Base-by-base conservation (phyloP, 2,888 invertebrate genomes). In the Cerastoderma edule region DNA sequence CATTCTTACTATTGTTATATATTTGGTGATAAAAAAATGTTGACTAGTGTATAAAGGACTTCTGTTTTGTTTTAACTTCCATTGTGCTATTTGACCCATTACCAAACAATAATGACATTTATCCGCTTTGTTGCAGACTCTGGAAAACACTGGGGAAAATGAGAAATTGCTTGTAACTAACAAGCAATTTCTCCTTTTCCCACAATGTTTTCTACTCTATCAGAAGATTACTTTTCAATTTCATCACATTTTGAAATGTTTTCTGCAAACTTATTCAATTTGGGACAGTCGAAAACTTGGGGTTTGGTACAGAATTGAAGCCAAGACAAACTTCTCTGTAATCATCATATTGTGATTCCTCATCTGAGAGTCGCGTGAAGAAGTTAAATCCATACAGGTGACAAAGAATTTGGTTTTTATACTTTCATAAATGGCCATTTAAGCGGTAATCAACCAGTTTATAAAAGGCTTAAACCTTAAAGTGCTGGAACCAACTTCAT, bases 1-100 rank as follows among this genome's bases (percentile, higher is more conserved):
- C 57, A 57, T 57, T 57, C 32, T 57, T n/a, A 33, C 32, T 57
- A 57, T 57, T 57, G 57, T 57, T 57, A 57, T 57, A 57, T 57
- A 32, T 32, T 57, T 57, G 33, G 33, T 57, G 33, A 57, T 32
- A 57, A 57, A 32, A 56, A 57, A 57, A 32, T 57, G 57, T 57
- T 57, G 57, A 57, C 32, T 57, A 57, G 57, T 57, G 57, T 57
- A 57, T 28, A 53, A 2, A 32, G 1, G 24, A 54, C 28, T 54
- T 54, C 16, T 1, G 54, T 54, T 54, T 24, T 54, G 3, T 54
- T 54, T 54, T 27, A 10, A 1, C 13, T 27, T 54, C 54, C 54
- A 16, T n/a, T 16, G 13, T 22, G 22, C 22, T n/a, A 50, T 16
- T 6, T 50, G 10, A 10, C 50, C 10, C 10, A 50, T 6, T 16